Base-by-base conservation (phyloP, 2,113 vertebrate species). In the Ardeotis arabs region DNA sequence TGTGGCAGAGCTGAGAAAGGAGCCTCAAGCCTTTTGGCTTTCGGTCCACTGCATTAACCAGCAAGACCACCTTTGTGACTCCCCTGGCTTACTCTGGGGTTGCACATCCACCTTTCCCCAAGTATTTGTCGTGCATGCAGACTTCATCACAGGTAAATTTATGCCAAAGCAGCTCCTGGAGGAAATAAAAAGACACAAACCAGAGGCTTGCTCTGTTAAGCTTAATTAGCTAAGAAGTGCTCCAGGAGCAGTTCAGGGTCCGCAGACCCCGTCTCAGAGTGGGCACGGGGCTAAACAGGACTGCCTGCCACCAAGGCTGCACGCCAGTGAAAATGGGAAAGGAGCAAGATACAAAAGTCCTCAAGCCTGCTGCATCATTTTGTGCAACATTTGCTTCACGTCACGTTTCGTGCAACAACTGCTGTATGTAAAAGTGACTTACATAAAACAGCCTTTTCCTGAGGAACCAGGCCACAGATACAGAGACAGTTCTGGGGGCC, bases 211-310 rank as follows among this genome's bases (percentile, higher is more conserved):
- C 31, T 80, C 37, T 50, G 39, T 37, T 66, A 72, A 73, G 25
- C 20, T 60, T 52, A 64, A 60, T 56, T 49, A 87, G 22, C 18
- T 63, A 47, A 13, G 29, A 62, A 82, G 12, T 12, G 16, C 16
- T 79, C 8, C 67, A 47, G 60, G 18, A 59, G 55, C n/a, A 59
- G 29, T 53, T 53, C 49, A 22, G 31, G 23, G 28, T 47, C 25
- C 80, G 23, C 52, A 70, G 72, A 70, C 4, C 14, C 11, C 2
- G 2, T 10, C 28, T 72, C 12, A 56, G 67, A 70, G 58, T 15
- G 33, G 6, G 3, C 2, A 2, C 0, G 0, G 37, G 49, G 24
- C 56, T 74, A 23, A 68, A 47, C 28, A 52, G 52, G 22, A 14
- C 35, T 41, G 52, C 20, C 35, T 70, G 73, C 28, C 29, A 7